Base-by-base conservation (phyloP, 2,888 invertebrate species). In the Emmelina monodactyla region DNA sequence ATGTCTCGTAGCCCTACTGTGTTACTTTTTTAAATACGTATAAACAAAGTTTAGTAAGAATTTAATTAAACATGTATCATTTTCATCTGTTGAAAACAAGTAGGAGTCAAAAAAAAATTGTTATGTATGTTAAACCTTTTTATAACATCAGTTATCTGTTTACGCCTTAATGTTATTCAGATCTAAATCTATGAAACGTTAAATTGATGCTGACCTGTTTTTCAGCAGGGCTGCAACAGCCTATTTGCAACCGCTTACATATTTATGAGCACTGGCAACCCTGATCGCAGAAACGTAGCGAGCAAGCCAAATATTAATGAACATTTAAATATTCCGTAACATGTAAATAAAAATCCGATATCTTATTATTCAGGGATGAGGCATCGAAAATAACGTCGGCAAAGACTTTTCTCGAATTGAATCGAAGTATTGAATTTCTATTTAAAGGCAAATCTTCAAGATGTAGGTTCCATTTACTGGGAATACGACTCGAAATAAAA, bases 291-390 rank as follows among this genome's bases (percentile, higher is more conserved):
- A n/a, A n/a, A n/a, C n/a, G n/a, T 72, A 66, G 65, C 58, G 68
- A 66, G 68, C 68, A 76, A 73, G 62, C 75, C 66, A 70, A 76
- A 76, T 64, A 76, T 76, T 76, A 76, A 76, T 75, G 72, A 72
- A 68, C 55, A 66, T 52, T 71, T 66, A 62, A 70, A 72, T 72
- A 75, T 78, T 75, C 71, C n/a, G 56, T 62, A 65, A 65, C 67
- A 66, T 71, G 67, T 69, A 69, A 67, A 72, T 68, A 68, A 62
- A 67, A 62, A 68, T 69, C 68, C 64, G 62, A 65, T 62, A 68
- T 71, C 72, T 71, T 65, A 25, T 25, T 25, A 25, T 25, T 25
- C 25, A 25, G n/a, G 25, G 11, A n/a, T n/a, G n/a, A n/a, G n/a
- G 25, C 11, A n/a, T 11, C n/a, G 25, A 25, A 25, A 25, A 7